Conservation (phyloP, 2,113 vertebrate genomes). For the Oenanthe melanoleuca region DNA sequence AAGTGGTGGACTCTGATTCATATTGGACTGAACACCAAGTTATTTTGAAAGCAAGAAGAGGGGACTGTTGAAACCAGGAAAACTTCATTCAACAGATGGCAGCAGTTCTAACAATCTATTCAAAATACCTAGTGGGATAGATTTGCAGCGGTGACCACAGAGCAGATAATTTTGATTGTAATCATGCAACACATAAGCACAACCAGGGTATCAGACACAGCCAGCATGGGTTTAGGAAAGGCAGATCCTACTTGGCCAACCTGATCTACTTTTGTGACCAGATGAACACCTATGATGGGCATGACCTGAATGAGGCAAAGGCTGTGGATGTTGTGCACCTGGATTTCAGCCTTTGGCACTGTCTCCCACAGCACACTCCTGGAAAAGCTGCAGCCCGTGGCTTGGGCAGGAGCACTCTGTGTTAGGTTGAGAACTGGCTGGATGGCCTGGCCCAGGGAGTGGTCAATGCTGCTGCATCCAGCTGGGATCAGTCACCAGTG, state of each 20-base stretch:
- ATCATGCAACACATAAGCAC: no score
- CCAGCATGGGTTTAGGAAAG: background rate
- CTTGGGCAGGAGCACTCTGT: background rate
- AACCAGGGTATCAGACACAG: background rate
- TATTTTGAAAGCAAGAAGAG: background rate
- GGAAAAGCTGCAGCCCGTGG: background rate
- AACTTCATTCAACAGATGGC: background rate
- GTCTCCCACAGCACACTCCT: background rate
- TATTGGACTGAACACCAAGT: background rate
- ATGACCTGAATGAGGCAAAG: background rate
- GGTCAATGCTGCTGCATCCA: accelerated
- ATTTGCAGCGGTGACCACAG: background rate
- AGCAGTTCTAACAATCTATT: background rate
- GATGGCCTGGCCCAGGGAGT: accelerated
- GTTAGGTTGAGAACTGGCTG: background rate
- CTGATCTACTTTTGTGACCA: background rate
- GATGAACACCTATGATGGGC: background rate
- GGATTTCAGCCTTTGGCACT: background rate
- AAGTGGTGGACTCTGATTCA: background rate
- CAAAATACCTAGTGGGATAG: background rate
- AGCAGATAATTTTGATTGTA: background rate
- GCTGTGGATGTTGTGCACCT: background rate
- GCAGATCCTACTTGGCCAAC: background rate
- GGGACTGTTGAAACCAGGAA: background rate
- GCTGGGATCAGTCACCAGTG: no score